Evolutionary conservation across 2,113 vertebrate species (phyloP).

Genomic region (Pipa parva): DNA sequence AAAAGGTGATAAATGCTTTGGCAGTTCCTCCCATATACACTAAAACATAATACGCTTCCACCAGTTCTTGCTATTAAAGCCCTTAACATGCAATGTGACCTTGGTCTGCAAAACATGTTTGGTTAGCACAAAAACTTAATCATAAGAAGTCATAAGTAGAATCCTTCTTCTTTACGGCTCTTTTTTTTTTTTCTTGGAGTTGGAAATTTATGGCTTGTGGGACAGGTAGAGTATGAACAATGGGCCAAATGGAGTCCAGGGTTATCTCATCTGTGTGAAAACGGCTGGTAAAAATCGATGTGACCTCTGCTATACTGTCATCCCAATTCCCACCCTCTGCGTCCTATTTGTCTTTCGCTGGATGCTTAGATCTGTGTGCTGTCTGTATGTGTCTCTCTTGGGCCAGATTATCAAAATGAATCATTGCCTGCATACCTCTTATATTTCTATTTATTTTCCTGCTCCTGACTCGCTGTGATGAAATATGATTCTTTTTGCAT

Average conservation of each 20-base stretch:
- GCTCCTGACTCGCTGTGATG: conserved; percentile 68
- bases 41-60: conserved; percentile 56
- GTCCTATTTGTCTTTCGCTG: conserved; percentile 79
- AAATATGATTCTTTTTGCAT: conserved; percentile 77
- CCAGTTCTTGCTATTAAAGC: conserved; percentile 57
- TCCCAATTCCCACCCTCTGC: conserved; percentile 73
- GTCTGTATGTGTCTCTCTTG: conserved; percentile 70
- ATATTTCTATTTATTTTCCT: conserved; percentile 80
- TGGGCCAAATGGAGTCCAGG: conserved; percentile 74
- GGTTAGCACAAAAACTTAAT: conserved; percentile 76
- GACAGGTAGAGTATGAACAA: conserved; percentile 84
- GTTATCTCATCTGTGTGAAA: conserved; percentile 79
- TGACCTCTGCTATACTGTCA: conserved; percentile 82
- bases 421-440: conserved; percentile 74
- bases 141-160: conserved; percentile 72
- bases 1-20: conserved; percentile 58
- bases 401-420: conserved; percentile 84
- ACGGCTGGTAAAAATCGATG: conserved; percentile 80
- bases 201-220: conserved; percentile 72
- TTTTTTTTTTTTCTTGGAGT: conserved; percentile 60
- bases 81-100: conserved; percentile 71
- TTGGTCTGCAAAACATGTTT: conserved; percentile 71
- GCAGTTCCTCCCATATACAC: conserved; percentile 50
- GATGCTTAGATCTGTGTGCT: conserved; percentile 73
- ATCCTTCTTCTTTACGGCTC: conserved; percentile 72